These are phyloP conservation scores for Myrmecophaga tridactyla DNA, from an alignment of 2,113 vertebrate species.

Conservation along the genomic window DNA sequence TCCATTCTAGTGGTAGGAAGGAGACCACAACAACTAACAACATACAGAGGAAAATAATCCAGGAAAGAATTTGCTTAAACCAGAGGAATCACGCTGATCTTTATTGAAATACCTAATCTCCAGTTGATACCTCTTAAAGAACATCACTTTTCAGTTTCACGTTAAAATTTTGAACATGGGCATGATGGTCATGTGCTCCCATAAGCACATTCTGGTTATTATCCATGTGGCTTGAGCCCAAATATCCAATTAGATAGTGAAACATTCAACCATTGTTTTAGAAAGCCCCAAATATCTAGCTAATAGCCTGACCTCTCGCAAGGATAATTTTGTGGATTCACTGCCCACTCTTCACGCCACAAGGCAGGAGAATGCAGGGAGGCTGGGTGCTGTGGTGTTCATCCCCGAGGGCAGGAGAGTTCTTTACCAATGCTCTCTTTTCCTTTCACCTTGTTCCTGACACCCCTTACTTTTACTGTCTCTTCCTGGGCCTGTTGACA, in stretches of 20 bases:
- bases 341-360: background rate
- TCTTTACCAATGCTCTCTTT: background rate
- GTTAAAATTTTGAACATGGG: background rate
- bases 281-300: background rate
- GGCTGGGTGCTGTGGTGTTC: background rate
- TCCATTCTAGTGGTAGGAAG: background rate
- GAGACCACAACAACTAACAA: background rate
- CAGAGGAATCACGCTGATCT: background rate
- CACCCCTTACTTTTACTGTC: background rate
- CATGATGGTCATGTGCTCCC: background rate
- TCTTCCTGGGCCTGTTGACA: background rate
- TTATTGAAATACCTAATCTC: background rate
- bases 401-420: too few relatives aligned
- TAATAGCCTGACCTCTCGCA: background rate
- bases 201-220: background rate
- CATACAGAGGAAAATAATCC: background rate
- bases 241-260: background rate
- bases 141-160: background rate
- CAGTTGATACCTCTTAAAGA: background rate
- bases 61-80: background rate
- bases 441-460: background rate
- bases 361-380: background rate
- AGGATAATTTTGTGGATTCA: background rate
- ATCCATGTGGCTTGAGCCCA: background rate
- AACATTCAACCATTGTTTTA: background rate